Percentiles rank a stretch among this genome's conserved stretches.
Evolutionary conservation across 2,888 invertebrate species (phyloP).

Genomic region (Lasioglossum figueresi): DNA sequence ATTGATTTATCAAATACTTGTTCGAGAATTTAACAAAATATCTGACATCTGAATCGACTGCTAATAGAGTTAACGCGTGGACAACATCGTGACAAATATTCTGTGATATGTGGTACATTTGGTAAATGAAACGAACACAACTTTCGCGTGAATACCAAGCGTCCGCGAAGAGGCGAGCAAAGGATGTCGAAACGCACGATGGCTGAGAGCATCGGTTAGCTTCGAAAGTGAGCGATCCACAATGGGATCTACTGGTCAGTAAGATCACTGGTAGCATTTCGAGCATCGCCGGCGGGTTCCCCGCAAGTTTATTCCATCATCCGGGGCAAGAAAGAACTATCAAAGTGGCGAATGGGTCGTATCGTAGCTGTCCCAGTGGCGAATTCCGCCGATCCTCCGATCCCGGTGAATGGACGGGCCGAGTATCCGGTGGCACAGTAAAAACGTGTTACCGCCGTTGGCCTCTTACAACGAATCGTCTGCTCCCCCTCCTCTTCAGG

Average conservation of each 20-base stretch:
- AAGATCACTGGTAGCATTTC: background rate
- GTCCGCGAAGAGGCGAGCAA: background rate
- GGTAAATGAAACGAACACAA: too few relatives aligned
- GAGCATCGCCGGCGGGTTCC: background rate
- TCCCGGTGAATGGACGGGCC: conserved; percentile 6
- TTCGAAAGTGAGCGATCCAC: background rate
- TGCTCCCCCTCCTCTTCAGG: background rate
- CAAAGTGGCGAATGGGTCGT: conserved; percentile 5
- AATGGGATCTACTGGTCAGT: background rate
- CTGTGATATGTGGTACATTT: too few relatives aligned
- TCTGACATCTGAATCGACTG: background rate
- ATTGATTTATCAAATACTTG: background rate
- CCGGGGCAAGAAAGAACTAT: conserved; percentile 13
- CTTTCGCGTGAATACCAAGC: too few relatives aligned
- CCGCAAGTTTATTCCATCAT: conserved; percentile 1
- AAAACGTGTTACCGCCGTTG: conserved; percentile 24
- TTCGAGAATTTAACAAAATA: background rate
- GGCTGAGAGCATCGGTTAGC: background rate
- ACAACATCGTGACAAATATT: background rate
- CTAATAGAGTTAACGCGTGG: background rate
- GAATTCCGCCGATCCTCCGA: background rate
- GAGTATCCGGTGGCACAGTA: conserved; percentile 15
- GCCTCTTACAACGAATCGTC: conserved; percentile 24
- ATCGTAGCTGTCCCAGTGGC: background rate
- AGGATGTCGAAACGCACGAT: background rate